phyloP scores from a whole-genome alignment of 2,888 invertebrate species.

The Amphipoea oculea region DNA sequence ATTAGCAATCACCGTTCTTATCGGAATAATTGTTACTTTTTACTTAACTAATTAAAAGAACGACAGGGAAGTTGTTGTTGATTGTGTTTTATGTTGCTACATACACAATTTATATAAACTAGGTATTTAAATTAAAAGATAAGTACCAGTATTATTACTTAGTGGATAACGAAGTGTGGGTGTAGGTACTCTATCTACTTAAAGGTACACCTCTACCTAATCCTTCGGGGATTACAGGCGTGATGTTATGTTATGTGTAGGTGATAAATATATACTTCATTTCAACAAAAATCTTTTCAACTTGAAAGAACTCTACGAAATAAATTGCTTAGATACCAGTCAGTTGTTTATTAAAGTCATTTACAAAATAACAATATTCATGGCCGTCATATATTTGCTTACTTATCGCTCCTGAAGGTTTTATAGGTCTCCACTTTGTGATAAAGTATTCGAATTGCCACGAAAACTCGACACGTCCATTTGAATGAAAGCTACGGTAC shows the following conservation, averaged over 20 bases:
- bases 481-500: constrained; percentile 77
- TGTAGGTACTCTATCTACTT: not conserved
- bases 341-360: constrained; percentile 9
- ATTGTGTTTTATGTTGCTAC: not conserved
- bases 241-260: not conserved
- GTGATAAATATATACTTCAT: not conserved
- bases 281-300: not conserved
- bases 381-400: constrained; percentile 52
- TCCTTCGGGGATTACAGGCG: not conserved
- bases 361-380: constrained; percentile 37
- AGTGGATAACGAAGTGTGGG: not conserved
- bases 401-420: constrained; percentile 63
- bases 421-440: constrained; percentile 72
- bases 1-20: constrained; percentile 36
- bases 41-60: constrained; percentile 23
- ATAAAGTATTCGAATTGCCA: constrained; percentile 76
- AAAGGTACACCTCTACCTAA: not conserved
- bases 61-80: not conserved
- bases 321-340: constrained; percentile 13
- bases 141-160: not conserved
- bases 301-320: constrained; percentile 3
- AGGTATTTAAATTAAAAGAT: not conserved
- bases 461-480: constrained; percentile 73
- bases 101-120: no score
- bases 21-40: constrained; percentile 23